Evolutionary conservation across 2,888 invertebrate species (phyloP), one percentile per base, ranked within the genome.

Genomic region (Callinectes sapidus): DNA sequence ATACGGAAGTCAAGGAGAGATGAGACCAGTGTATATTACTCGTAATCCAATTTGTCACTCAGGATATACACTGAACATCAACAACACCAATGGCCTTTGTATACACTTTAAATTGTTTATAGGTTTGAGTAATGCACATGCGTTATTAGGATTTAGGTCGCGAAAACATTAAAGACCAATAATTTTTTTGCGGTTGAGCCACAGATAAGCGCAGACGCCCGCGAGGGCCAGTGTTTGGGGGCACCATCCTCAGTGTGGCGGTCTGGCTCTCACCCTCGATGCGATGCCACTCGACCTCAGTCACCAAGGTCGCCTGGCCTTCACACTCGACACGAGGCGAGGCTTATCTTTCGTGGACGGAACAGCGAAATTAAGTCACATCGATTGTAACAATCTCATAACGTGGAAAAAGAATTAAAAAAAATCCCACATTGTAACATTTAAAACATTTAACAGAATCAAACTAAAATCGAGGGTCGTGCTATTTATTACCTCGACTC

Each of bases 51-150:
- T 81, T 81, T 32, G 81, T 81, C 54, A 32, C 55, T 86, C 85
- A 86, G 86, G 85, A 81, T 77, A 90, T 32, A 77, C 81, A 85
- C 81, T 48, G 55, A 85, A 90, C 85, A 85, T 81, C 81, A 86
- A 90, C 54, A 90, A 81, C 86, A 90, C 39, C 90, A 86, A 90
- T 90, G 85, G 81, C 85, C 77, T 54, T 48, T 90, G 85, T 85
- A 61, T 39, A 66, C 39, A 5, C 39, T 90, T 81, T 90, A 23
- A n/a, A 28, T 85, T 86, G 55, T 13, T 86, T 55, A 32, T 32
- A 81, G 32, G 35, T 32, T 81, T 35, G 35, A 81, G 81, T 35
- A 81, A 81, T 81, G 35, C 81, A 81, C 32, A 35, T 35, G 35
- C 32, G 16, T 35, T 13, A n/a, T 10, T 61, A 28, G 35, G 89